phyloP scores from a whole-genome alignment of 2,797 vertebrate genomes.

The Buphagus erythrorhynchus region DNA sequence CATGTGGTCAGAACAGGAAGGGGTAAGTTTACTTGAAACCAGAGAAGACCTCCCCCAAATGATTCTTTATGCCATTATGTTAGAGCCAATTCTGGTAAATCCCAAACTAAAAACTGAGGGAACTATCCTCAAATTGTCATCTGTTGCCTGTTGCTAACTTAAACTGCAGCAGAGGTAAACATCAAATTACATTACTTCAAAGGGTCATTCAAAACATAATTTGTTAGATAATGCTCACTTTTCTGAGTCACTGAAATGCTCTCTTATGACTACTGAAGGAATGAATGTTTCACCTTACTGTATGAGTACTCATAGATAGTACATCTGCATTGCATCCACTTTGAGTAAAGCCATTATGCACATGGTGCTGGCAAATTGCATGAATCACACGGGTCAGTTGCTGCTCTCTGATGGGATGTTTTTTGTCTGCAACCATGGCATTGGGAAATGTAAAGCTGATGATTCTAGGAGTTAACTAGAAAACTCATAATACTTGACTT shows the following conservation, averaged over 20 bases:
- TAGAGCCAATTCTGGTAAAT: not conserved
- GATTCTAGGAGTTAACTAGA: not conserved
- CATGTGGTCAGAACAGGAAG: slow-evolving; percentile 5
- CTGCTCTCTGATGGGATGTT: not conserved
- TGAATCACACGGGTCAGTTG: not conserved
- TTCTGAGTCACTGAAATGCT: not conserved
- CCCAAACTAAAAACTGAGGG: not conserved
- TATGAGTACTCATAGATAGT: not conserved
- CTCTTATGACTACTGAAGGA: not conserved
- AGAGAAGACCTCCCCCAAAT: not conserved
- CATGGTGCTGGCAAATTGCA: not conserved
- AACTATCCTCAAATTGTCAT: not conserved
- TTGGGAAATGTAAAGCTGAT: not conserved
- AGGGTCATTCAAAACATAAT: not conserved
- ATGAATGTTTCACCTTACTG: not conserved
- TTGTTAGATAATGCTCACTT: not conserved
- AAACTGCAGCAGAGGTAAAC: not conserved
- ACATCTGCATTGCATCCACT: not conserved
- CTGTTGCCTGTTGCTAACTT: not conserved
- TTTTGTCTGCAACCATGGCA: not conserved
- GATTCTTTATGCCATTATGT: not conserved
- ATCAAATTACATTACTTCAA: not conserved
- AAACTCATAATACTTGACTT: not conserved
- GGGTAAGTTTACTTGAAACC: not conserved
- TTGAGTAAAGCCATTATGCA: not conserved